Evolutionary conservation across 2,113 vertebrate species (phyloP), one percentile per base, ranked within the genome.

Genomic region (Hemiprocne comata): DNA sequence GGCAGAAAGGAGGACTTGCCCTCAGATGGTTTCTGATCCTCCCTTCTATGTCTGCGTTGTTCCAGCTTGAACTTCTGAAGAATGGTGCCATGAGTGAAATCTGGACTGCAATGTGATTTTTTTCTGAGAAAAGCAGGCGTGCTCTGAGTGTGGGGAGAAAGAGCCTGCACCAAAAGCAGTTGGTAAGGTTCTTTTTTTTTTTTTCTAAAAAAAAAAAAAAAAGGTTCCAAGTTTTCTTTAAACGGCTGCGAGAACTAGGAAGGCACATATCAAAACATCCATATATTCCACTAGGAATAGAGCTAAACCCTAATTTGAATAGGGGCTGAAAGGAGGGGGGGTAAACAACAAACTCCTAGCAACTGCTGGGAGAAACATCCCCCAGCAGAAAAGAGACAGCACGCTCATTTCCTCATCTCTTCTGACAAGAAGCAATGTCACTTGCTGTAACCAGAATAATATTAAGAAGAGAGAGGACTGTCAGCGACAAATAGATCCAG

Each of bases 351-450:
- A 55, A 40, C 11, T 24, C 58, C 48, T 76, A 77, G 53, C 74
- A 84, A 78, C 79, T 70, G 79, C 80, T 46, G 86, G 11, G 51
- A 67, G 34, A 51, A 36, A 29, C 3, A 5, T 51, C 38, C 51
- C 85, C 33, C 72, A 42, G 85, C 79, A 87, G 83, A 36, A 79
- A 80, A 69, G 31, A 70, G 55, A 48, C 76, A 38, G 73, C 85
- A 48, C 3, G 2, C 42, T 64, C n/a, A 40, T 50, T 85, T 89
- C 60, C 72, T 81, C 64, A 16, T 57, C 50, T 40, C 72, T 80
- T 81, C 72, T 69, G 72, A 71, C 61, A 78, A 38, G 81, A 31
- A 85, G 94, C 80, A 91, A 42, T 89, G 76, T 89, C 90, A 89
- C 55, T 91, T 6, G 14, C 46, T 80, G 82, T 76, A 83, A 95